Conservation (phyloP, 2,113 vertebrate species). For the Recurvirostra avosetta region DNA sequence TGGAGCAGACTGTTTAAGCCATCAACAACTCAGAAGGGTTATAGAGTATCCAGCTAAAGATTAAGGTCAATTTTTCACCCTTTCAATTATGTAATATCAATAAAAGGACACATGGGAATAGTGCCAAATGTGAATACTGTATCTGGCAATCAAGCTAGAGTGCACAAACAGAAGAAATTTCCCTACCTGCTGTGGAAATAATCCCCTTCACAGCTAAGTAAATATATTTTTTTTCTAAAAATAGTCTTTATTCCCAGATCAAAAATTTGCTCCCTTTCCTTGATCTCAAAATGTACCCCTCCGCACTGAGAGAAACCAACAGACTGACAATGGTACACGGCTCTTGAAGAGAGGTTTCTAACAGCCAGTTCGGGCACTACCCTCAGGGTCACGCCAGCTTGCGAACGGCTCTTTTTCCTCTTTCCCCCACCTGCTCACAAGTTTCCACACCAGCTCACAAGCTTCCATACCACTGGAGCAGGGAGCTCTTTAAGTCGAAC, state of each 20-base stretch:
- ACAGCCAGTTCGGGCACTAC: neutral
- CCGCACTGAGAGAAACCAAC: neutral
- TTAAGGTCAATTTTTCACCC: slow-evolving; percentile 22
- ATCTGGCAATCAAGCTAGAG: neutral
- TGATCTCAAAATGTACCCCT: neutral
- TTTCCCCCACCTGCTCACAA: neutral
- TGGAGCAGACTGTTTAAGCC: neutral
- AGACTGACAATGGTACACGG: rapidly evolving
- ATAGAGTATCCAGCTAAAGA: neutral
- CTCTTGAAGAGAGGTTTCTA: neutral
- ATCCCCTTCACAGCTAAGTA: neutral
- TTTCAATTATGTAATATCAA: slow-evolving; percentile 43
- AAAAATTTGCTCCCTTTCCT: neutral
- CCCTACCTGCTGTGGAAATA: neutral
- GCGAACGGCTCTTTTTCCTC: rapidly evolving
- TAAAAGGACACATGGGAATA: neutral
- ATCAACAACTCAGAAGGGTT: neutral
- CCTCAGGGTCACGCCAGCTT: neutral
- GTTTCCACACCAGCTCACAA: neutral
- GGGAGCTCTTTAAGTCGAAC: neutral
- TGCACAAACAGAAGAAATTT: neutral
- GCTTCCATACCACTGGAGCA: neutral
- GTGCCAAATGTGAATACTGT: slow-evolving; percentile 16
- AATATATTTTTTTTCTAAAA: neutral
- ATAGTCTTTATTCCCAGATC: neutral